Evolutionary conservation across 53 echinoderm and acorn worm species (phyloP).

Genomic region (Zoroaster sp.): DNA sequence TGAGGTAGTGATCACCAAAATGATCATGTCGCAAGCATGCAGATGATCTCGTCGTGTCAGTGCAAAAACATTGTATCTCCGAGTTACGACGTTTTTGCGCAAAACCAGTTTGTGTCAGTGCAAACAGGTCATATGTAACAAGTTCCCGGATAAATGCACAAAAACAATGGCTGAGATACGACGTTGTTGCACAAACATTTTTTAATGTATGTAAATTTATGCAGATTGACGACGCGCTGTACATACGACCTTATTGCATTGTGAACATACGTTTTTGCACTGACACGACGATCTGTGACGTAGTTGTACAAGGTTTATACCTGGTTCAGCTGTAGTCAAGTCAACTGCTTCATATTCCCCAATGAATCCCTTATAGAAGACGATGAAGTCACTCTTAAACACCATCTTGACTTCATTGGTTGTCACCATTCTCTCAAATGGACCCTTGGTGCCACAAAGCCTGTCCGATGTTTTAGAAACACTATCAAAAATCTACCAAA

Average conservation of each 20-base stretch:
- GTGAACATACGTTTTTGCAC: too few species aligned
- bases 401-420: conserved; percentile 47
- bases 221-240: background rate
- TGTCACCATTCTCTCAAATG: conserved; percentile 56
- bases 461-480: conserved; percentile 35
- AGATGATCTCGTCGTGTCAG: too few species aligned
- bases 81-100: too few species aligned
- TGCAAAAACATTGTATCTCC: too few species aligned
- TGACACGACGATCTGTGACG: too few species aligned
- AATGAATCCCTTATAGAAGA: conserved; percentile 68
- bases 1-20: too few species aligned
- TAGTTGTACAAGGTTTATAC: background rate
- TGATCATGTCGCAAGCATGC: too few species aligned
- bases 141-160: background rate
- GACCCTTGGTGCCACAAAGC: conserved; percentile 63
- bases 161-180: background rate
- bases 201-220: background rate
- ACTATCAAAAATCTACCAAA: conserved; percentile 59
- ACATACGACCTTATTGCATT: background rate
- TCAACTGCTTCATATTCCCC: conserved; percentile 57
- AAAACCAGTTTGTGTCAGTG: too few species aligned
- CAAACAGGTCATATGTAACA: background rate
- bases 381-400: conserved; percentile 72
- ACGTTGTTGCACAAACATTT: background rate
- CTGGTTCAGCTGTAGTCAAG: background rate